Percentiles rank a stretch among this genome's conserved stretches.
Conservation (phyloP, 2,888 invertebrate genomes). For the Sarcophaga variegata region DNA sequence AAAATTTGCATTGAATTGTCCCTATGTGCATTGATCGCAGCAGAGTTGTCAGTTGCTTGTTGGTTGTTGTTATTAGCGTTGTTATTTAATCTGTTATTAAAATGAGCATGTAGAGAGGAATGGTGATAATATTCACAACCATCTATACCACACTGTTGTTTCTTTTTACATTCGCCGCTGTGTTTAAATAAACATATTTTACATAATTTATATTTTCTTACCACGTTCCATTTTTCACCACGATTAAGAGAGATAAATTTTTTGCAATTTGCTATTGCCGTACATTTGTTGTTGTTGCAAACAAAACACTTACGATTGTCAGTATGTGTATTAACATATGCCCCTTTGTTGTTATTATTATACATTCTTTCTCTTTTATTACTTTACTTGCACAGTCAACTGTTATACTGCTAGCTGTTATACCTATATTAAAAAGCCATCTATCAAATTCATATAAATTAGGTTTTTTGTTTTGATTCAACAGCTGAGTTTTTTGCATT, state of each 20-base stretch:
- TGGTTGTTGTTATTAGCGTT: not conserved
- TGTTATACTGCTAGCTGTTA: constrained; percentile 49
- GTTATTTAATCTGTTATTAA: not conserved
- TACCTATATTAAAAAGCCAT: constrained; percentile 43
- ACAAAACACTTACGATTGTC: constrained; percentile 23
- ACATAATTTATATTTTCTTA: constrained; percentile 29
- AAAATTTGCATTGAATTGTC: constrained; percentile 21
- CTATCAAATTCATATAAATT: constrained; percentile 45
- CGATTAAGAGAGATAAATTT: not conserved
- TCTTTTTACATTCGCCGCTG: constrained; percentile 19
- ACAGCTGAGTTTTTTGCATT: constrained; percentile 37
- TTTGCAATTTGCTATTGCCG: constrained; percentile 5
- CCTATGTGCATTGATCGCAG: constrained; percentile 1
- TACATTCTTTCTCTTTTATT: not conserved
- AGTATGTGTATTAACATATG: not conserved
- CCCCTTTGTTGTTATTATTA: not conserved
- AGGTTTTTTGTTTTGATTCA: constrained; percentile 46
- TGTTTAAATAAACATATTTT: constrained; percentile 15
- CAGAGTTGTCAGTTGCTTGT: not conserved
- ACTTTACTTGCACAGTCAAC: constrained; percentile 25
- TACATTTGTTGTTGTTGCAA: constrained; percentile 21
- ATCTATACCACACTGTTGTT: constrained; percentile 4
- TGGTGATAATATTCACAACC: constrained; percentile 27
- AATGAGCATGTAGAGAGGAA: constrained; percentile 9
- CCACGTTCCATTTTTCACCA: constrained; percentile 20